Conservation (phyloP, 2,797 vertebrate genomes). For the Strix occidentalis region DNA sequence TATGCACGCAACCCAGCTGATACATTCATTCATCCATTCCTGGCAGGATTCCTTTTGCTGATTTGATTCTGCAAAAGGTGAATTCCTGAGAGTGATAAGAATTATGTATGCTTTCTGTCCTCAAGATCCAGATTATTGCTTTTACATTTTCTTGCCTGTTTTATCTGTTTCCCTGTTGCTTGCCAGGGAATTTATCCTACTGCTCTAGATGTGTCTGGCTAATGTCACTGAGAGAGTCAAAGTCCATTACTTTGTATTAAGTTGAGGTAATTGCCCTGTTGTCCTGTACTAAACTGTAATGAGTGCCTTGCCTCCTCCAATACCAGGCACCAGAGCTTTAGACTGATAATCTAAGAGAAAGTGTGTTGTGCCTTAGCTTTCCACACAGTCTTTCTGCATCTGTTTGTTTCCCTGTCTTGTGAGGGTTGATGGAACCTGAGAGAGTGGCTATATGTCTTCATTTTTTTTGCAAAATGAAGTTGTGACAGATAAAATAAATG, state of each 20-base stretch:
- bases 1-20: not conserved
- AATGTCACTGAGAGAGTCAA: not conserved
- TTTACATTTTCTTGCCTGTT: not conserved
- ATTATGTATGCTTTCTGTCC: not conserved
- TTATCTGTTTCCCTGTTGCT: not conserved
- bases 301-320: conserved; percentile 17
- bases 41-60: not conserved
- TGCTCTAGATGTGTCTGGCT: not conserved
- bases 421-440: not conserved
- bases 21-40: not conserved
- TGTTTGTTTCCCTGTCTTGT: not conserved
- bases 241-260: conserved; percentile 9
- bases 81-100: not conserved
- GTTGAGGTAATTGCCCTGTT: conserved; percentile 22
- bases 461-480: not conserved
- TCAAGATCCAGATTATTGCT: not conserved
- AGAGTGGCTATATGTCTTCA: not conserved
- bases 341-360: not conserved
- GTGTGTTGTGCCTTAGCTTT: not conserved
- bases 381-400: not conserved
- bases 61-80: not conserved
- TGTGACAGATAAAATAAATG: not conserved
- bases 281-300: not conserved
- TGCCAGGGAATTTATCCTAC: not conserved
- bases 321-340: not conserved